phyloP scores from a whole-genome alignment of 2,797 vertebrate species.

The Platyrinchus mystaceus region DNA sequence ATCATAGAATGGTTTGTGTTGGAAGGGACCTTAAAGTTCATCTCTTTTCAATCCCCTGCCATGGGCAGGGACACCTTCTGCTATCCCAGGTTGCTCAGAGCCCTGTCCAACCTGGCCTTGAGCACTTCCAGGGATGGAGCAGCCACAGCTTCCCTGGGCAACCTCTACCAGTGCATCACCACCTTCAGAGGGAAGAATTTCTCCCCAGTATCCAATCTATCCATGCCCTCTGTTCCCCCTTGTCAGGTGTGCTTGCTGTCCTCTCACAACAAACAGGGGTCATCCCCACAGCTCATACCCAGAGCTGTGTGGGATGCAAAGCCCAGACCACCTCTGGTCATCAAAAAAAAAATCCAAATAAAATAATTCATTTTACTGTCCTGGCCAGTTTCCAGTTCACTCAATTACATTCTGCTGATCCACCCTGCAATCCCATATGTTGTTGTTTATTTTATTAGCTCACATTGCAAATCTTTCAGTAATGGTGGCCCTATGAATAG shows the following conservation, averaged over 20 bases:
- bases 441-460: conserved; percentile 50
- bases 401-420: conserved; percentile 25
- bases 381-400: conserved; percentile 9
- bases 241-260: background rate
- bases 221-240: background rate
- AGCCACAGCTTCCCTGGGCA: background rate
- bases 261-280: background rate
- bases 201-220: background rate
- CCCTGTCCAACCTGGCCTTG: accelerated
- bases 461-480: conserved; percentile 7
- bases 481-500: background rate
- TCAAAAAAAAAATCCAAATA: background rate
- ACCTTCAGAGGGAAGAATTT: background rate
- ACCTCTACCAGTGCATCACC: accelerated
- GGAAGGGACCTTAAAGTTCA: background rate
- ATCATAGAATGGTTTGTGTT: background rate
- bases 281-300: background rate
- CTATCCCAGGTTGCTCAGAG: accelerated
- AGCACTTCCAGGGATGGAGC: background rate
- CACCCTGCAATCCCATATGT: conserved; percentile 13
- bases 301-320: background rate
- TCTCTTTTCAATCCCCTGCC: background rate
- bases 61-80: background rate
- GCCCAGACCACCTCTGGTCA: background rate
- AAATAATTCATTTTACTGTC: background rate